phyloP scores from a whole-genome alignment of 1,140 invertebrate species.

The Hesperophylax magnus region DNA sequence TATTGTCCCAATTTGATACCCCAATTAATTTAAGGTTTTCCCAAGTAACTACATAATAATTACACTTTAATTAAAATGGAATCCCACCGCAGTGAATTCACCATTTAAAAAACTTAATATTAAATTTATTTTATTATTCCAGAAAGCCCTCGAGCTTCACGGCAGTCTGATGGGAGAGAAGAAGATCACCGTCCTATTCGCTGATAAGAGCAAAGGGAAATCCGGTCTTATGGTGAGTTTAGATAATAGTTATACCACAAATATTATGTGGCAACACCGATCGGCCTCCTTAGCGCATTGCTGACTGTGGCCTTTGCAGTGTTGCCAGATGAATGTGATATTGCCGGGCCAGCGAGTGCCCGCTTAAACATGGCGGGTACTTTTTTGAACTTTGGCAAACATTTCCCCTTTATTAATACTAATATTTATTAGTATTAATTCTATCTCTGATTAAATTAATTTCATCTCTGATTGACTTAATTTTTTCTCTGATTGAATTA shows the following conservation, averaged over 20 bases:
- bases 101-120: not conserved
- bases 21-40: too few species aligned
- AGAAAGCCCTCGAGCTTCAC: constrained; percentile 69
- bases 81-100: not conserved
- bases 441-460: too few species aligned
- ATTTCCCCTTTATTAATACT: not conserved
- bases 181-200: constrained; percentile 67
- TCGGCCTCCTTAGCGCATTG: not conserved
- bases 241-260: not conserved
- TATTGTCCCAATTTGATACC: too few species aligned
- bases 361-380: constrained; percentile 26
- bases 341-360: constrained; percentile 14
- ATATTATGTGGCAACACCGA: not conserved
- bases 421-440: too few species aligned
- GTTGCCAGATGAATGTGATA: constrained; percentile 3
- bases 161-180: constrained; percentile 63
- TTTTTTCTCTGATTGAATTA: too few species aligned
- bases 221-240: constrained; percentile 38
- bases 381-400: constrained; percentile 37
- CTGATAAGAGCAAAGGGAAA: constrained; percentile 53
- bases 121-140: constrained; percentile 23
- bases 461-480: too few species aligned
- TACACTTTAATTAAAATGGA: too few species aligned
- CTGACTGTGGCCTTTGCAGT: not conserved
- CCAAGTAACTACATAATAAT: too few species aligned